These are phyloP conservation scores for Rachycentron canadum DNA, from an alignment of 2,797 vertebrate genomes.

Conservation along the genomic window DNA sequence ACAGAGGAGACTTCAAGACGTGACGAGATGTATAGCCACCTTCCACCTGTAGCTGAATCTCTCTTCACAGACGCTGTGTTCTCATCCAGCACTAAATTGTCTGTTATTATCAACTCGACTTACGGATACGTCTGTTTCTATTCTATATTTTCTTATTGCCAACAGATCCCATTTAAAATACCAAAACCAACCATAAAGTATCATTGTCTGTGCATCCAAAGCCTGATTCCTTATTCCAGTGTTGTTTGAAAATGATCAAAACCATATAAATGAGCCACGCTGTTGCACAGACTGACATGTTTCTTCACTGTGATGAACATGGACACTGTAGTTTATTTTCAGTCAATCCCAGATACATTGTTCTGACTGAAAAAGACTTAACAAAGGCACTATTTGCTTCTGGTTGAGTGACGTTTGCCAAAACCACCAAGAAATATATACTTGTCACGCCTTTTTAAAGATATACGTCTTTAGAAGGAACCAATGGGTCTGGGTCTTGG, in stretches of 20 bases:
- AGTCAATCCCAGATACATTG: conserved; percentile 13
- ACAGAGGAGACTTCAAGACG: conserved; percentile 21
- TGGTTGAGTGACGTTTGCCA: not conserved
- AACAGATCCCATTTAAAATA: not conserved
- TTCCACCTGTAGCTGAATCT: conserved; percentile 60
- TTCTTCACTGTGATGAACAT: conserved; percentile 8
- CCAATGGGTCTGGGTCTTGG: not conserved
- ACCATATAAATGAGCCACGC: not conserved
- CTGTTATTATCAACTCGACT: not conserved
- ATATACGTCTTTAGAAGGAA: not conserved
- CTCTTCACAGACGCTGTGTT: not conserved
- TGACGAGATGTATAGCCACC: conserved; percentile 21
- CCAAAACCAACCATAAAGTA: not conserved
- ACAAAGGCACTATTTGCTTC: conserved; percentile 11
- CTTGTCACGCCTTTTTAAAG: not conserved
- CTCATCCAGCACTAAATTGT: conserved; percentile 3
- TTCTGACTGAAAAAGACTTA: conserved; percentile 20
- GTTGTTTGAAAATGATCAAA: not conserved
- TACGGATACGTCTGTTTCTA: not conserved
- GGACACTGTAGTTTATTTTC: conserved; percentile 25
- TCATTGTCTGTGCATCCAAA: not conserved
- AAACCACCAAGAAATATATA: not conserved
- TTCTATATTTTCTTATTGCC: not conserved
- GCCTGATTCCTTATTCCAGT: not conserved
- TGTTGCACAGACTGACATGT: conserved; percentile 11